phyloP scores from a whole-genome alignment of 1,140 invertebrate genomes.

The Leptinotarsa texana region DNA sequence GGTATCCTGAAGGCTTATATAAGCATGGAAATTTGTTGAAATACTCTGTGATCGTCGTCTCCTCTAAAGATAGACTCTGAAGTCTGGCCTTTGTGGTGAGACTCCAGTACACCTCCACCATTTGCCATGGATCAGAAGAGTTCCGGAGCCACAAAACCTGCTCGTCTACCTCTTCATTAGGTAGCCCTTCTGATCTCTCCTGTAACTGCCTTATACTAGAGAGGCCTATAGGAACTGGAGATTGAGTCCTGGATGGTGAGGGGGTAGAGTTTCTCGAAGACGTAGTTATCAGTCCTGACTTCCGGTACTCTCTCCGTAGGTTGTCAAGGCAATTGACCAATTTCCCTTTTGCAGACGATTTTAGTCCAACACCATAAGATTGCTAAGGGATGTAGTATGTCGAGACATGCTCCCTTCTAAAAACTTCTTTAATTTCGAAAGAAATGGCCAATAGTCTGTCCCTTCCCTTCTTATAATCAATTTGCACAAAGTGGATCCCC shows the following conservation, averaged over 20 bases:
- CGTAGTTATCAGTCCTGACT: background rate
- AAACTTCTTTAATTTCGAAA: background rate
- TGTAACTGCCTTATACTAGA: constrained; percentile 1
- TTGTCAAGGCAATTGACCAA: background rate
- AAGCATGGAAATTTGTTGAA: constrained; percentile 1
- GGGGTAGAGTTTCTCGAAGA: background rate
- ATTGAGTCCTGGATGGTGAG: background rate
- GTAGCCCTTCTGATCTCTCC: background rate
- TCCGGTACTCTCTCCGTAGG: background rate
- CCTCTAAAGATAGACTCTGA: background rate
- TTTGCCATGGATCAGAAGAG: background rate
- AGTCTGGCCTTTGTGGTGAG: background rate
- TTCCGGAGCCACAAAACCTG: background rate
- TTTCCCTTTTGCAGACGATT: background rate
- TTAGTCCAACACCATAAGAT: background rate
- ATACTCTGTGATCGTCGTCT: constrained; percentile 2
- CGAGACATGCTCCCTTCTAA: background rate
- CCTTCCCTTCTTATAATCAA: background rate
- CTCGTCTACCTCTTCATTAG: background rate
- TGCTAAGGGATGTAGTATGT: background rate
- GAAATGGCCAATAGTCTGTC: background rate
- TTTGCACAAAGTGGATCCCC: constrained; percentile 2
- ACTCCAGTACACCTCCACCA: background rate
- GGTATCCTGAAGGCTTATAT: background rate
- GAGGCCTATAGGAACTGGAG: background rate